Conservation (phyloP, 2,113 vertebrate genomes). For the Ceyx margarethae region DNA sequence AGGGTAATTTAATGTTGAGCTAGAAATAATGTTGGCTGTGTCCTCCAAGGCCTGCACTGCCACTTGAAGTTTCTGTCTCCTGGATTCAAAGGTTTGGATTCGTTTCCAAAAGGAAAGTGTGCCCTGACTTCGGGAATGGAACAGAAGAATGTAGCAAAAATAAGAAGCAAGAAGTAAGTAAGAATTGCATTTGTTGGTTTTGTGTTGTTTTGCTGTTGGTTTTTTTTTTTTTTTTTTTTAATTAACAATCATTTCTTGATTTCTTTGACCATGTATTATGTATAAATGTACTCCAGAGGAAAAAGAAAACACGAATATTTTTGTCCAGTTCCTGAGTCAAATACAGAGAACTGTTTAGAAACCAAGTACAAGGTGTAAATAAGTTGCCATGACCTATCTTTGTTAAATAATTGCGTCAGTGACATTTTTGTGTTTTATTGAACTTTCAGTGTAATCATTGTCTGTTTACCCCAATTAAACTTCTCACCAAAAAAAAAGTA, state of each 20-base stretch:
- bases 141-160: background rate
- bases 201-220: background rate
- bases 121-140: background rate
- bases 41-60: background rate
- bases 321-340: background rate
- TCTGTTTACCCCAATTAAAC: background rate
- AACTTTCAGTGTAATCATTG: background rate
- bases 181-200: background rate
- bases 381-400: background rate
- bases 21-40: background rate
- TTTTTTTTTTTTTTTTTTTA: background rate
- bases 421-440: background rate
- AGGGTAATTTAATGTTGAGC: background rate
- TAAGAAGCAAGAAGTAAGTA: background rate
- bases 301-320: fast-evolving
- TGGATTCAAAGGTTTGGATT: background rate
- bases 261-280: background rate
- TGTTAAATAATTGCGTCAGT: background rate
- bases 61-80: background rate
- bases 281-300: background rate
- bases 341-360: background rate
- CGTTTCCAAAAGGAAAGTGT: background rate
- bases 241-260: background rate
- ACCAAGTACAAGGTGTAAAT: background rate
- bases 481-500: background rate